Conservation (phyloP, 2,113 vertebrate genomes). For the Zapus hudsonius region DNA sequence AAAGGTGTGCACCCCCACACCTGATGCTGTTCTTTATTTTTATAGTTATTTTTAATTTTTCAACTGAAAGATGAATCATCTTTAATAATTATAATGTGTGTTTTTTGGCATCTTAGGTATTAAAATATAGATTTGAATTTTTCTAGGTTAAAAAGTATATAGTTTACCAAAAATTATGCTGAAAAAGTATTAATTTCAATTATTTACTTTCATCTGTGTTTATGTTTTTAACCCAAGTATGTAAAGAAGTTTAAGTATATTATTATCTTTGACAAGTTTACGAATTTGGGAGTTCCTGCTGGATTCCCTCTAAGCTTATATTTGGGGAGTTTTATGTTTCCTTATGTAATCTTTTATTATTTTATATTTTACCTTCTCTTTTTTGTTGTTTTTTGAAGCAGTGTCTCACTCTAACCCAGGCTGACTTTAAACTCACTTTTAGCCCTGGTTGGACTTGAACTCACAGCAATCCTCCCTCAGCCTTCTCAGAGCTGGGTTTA, state of each 20-base stretch:
- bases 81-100: constrained; percentile 10
- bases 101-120: constrained; percentile 20
- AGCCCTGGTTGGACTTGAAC: too few relatives aligned
- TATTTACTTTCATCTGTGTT: background rate
- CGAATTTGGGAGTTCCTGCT: too few relatives aligned
- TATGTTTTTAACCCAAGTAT: background rate
- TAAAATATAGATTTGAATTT: constrained; percentile 46
- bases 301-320: too few relatives aligned
- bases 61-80: constrained; percentile 6
- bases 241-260: too few relatives aligned
- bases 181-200: constrained; percentile 22
- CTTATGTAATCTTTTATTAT: background rate
- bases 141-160: background rate
- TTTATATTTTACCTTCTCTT: background rate
- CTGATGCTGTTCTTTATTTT: constrained; percentile 25
- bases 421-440: too few relatives aligned
- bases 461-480: too few relatives aligned
- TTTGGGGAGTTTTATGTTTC: background rate
- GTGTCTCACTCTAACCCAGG: too few relatives aligned
- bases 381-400: too few relatives aligned
- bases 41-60: constrained; percentile 36
- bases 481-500: too few relatives aligned
- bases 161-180: constrained; percentile 17
- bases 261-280: too few relatives aligned
- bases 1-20: too few relatives aligned